These are phyloP conservation scores for Mareca penelope DNA, from an alignment of 2,797 vertebrate species.

Conservation along the genomic window DNA sequence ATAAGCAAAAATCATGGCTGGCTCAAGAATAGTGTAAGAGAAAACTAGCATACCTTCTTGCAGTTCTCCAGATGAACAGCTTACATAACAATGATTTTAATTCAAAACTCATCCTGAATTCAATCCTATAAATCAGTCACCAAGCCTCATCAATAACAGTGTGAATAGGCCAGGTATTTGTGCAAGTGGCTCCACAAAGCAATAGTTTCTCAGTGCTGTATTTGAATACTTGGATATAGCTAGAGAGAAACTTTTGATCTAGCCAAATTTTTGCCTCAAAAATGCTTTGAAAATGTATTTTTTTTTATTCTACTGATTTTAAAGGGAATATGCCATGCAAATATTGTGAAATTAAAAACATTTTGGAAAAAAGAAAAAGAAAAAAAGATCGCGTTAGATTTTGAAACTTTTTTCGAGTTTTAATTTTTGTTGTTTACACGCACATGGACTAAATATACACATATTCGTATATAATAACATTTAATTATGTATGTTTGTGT, in stretches of 20 bases:
- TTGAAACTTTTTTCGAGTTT: not conserved
- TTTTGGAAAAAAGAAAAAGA: not conserved
- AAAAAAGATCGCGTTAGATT: not conserved
- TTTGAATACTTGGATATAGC: not conserved
- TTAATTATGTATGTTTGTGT: not conserved
- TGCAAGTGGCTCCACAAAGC: not conserved
- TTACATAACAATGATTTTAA: not conserved
- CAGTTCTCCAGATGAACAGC: not conserved
- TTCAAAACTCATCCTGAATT: not conserved
- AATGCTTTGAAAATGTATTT: not conserved
- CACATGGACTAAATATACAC: not conserved
- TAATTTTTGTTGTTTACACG: not conserved
- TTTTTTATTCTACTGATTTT: not conserved
- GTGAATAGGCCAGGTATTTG: not conserved
- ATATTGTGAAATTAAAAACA: not conserved
- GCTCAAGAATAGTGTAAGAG: not conserved
- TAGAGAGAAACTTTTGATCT: not conserved
- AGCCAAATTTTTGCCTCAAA: not conserved
- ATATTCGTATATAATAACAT: not conserved
- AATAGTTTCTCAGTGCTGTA: not conserved
- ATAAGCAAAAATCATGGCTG: not conserved
- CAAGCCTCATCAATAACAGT: not conserved
- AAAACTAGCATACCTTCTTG: not conserved
- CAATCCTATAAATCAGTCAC: not conserved
- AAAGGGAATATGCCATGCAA: not conserved